Base-by-base conservation (phyloP, 2,888 invertebrate genomes). In the Tetragonisca angustula region DNA sequence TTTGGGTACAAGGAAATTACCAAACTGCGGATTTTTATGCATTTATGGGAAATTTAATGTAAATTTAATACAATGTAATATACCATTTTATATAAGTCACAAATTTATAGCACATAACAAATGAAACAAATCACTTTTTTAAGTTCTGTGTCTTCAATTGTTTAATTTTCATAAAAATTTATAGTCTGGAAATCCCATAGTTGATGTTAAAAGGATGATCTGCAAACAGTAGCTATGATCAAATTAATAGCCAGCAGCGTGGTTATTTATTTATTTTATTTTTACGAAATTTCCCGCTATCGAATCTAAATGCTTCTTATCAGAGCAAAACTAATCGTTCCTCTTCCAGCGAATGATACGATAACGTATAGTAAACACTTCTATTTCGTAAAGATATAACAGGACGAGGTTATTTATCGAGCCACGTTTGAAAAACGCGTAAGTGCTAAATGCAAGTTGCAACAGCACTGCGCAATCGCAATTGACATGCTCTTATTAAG, bases 401-500 rank as follows among this genome's bases (percentile, higher is more conserved):
- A 21, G 56, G n/a, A n/a, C 73, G 73, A 81, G 81, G 56, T 64
- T 78, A 50, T 72, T 52, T 32, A 69, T 72, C 27, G 54, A 54
- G 50, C 49, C 3, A 21, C 72, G 81, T 81, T 77, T 50, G 52
- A 73, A 62, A 62, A 72, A 49, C 49, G 21, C 68, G n/a, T 36
- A 68, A 49, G 52, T 54, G 77, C 54, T 78, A 81, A 81, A 59
- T 69, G 50, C 69, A 59, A 78, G 56, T 69, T 78, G 27, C 65
- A 78, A 73, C 64, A 69, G 50, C 52, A 70, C 27, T 54, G 61
- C 54, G 56, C n/a, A 64, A 52, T 2, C 15, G 54, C 70, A 79
- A 79, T 81, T 81, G 77, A 77, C 77, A 54, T 36, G 64, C 43
- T 52, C 36, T 77, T 81, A 78, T 73, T 78, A 36, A 78, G 78